These are phyloP conservation scores for Martes flavigula DNA, from an alignment of 2,797 vertebrate species.

Conservation along the genomic window DNA sequence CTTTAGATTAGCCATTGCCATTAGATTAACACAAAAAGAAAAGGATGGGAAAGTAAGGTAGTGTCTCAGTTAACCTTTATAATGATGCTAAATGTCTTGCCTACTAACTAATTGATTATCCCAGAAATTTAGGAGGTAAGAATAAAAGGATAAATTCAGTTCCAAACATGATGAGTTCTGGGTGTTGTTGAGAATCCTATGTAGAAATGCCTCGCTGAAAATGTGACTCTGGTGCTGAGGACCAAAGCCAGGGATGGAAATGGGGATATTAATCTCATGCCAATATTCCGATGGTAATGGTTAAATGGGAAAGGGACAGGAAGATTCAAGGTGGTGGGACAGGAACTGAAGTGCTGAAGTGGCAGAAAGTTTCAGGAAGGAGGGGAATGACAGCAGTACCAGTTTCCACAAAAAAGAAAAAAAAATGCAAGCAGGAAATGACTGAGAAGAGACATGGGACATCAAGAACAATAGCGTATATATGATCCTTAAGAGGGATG, in stretches of 20 bases:
- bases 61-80: background rate
- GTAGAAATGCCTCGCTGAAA: background rate
- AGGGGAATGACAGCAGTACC: background rate
- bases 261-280: background rate
- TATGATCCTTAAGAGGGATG: background rate
- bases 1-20: conserved; percentile 16
- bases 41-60: background rate
- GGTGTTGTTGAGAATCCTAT: background rate
- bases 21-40: conserved; percentile 14
- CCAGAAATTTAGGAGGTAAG: background rate
- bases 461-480: background rate
- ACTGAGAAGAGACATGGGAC: background rate
- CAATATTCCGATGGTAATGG: background rate
- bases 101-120: background rate
- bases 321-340: background rate
- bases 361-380: background rate
- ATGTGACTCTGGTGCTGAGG: background rate
- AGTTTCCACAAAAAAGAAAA: background rate
- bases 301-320: background rate
- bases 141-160: background rate
- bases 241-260: background rate
- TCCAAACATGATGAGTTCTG: background rate
- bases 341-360: background rate
- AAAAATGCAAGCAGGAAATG: background rate
- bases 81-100: background rate